Conservation (phyloP, 2,113 vertebrate species). For the Grus americana region DNA sequence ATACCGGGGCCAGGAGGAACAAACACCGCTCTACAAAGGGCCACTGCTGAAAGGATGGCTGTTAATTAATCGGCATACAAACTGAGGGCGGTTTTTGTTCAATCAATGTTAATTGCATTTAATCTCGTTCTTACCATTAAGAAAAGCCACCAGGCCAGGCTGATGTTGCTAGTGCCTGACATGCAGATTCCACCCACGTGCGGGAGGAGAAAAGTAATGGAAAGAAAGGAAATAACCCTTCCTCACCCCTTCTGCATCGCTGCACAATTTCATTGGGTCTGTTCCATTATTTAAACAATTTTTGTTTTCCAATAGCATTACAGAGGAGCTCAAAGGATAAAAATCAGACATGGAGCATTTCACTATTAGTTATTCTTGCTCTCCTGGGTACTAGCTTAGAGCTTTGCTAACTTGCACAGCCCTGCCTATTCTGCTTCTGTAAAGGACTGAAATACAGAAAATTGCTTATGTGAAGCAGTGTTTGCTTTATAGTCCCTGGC, state of each 20-base stretch:
- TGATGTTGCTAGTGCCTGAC: slow-evolving; percentile 17
- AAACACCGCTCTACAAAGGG: background rate
- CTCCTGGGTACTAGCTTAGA: background rate
- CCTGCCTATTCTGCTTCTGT: background rate
- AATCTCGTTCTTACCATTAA: slow-evolving; percentile 47
- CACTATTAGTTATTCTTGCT: background rate
- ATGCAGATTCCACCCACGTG: slow-evolving; percentile 24
- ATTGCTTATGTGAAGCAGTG: background rate
- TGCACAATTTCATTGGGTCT: slow-evolving; percentile 24
- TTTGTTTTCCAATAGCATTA: slow-evolving; percentile 47
- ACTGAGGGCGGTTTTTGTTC: slow-evolving; percentile 33
- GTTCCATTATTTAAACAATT: slow-evolving; percentile 55
- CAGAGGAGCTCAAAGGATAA: slow-evolving; percentile 28
- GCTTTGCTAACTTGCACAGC: background rate
- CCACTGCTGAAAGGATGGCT: slow-evolving; percentile 45
- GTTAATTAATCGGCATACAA: slow-evolving; percentile 58
- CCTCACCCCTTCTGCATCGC: slow-evolving; percentile 37
- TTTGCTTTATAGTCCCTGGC: background rate
- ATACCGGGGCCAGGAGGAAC: background rate
- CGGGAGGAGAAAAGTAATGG: slow-evolving; percentile 15
- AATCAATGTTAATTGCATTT: slow-evolving; percentile 64
- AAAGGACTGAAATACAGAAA: background rate
- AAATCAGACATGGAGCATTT: slow-evolving; percentile 9
- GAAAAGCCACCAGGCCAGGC: slow-evolving; percentile 46
- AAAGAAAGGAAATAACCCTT: slow-evolving; percentile 48